Evolutionary conservation across 2,888 invertebrate species (phyloP).

Genomic region (Lycaena phlaeas): DNA sequence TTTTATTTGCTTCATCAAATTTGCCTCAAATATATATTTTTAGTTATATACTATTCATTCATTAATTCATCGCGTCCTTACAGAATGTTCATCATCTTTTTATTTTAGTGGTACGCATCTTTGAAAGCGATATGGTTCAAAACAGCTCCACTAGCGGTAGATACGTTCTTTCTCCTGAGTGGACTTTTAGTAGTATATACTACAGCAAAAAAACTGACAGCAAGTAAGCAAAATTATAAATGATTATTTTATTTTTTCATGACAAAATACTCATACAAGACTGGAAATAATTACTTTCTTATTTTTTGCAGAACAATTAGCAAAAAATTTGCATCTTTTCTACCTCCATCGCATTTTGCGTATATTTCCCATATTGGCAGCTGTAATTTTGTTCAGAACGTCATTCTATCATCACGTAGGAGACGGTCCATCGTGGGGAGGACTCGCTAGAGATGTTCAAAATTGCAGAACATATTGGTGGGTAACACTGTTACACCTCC

Average conservation of each 20-base stretch:
- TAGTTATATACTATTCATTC: too few relatives aligned
- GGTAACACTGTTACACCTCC: conserved; percentile 42
- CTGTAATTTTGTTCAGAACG: conserved; percentile 34
- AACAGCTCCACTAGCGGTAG: conserved; percentile 54
- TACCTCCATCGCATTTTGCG: conserved; percentile 44
- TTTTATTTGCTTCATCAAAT: too few relatives aligned
- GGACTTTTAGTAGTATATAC: conserved; percentile 28
- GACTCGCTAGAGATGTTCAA: conserved; percentile 21
- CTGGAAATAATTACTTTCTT: not conserved
- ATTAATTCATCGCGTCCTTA: too few relatives aligned
- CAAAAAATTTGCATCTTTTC: conserved; percentile 40
- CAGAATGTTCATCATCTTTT: not conserved
- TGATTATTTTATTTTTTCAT: not conserved
- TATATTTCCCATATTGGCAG: conserved; percentile 41
- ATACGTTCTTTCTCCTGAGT: conserved; percentile 63
- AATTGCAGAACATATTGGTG: conserved; percentile 45
- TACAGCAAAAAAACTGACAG: conserved; percentile 22
- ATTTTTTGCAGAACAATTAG: conserved; percentile 29
- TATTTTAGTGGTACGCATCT: conserved; percentile 28
- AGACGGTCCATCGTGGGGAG: conserved; percentile 39
- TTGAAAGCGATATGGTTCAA: conserved; percentile 32
- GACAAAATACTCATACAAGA: not conserved
- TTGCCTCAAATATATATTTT: too few relatives aligned
- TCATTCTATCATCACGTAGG: conserved; percentile 33
- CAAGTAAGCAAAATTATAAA: conserved; percentile 19